Base-by-base conservation (phyloP, 2,797 vertebrate genomes). In the Danio choprae region DNA sequence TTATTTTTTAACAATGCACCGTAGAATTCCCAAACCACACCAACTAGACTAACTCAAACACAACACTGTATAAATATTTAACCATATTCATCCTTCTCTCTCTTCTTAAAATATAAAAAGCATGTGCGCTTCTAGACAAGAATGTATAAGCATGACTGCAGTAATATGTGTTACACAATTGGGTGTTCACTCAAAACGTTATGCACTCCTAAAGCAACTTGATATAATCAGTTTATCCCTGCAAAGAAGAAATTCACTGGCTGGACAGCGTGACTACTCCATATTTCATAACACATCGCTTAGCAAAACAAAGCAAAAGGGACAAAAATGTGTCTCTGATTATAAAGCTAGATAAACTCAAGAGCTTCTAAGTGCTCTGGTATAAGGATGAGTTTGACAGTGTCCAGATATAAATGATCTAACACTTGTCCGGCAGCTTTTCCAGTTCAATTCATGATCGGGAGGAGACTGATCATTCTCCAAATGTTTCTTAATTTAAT, bases 371-470 rank as follows among this genome's bases (percentile, higher is more conserved):
- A 36, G 13, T 48, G 7, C 48, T 18, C 18, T 15, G 15, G 59
- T 40, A 36, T 0, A 29, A 7, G 29, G 29, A 36, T 70, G 3
- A 29, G 4, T 53, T 58, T 77, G 22, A 58, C 41, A 58, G 50
- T 77, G 60, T 59, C 68, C 62, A 80, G 76, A 71, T 18, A 84
- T 6, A 84, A 67, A 60, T 62, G 15, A 79, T 63, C 36, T 70
- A 59, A 75, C 38, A 15, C 13, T 60, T 77, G 22, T 44, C 59
- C 7, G 55, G 63, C 16, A 41, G 9, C 50, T 69, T 81, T 65
- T 36, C 7, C 11, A 50, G 9, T 13, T 51, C 22, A 7, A n/a
- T n/a, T 13, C 46, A 59, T 22, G 22, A 29, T 6, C 10, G 3
- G 15, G 7, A 41, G 15, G 69, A 2, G 7, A 29, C 29, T 29